phyloP scores from a whole-genome alignment of 2,797 vertebrate species.

The Danio aesculapii region DNA sequence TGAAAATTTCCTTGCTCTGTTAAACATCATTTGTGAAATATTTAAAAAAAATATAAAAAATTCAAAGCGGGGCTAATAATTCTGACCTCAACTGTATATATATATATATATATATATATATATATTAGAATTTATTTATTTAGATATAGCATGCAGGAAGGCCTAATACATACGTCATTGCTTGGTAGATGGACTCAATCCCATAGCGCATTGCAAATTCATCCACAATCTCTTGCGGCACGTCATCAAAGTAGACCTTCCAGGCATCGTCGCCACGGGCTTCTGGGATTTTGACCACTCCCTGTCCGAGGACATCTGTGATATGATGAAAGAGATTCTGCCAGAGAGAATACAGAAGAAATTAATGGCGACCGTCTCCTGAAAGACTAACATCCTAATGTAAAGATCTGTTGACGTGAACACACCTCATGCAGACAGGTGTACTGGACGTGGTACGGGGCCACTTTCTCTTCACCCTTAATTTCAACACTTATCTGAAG shows the following conservation, averaged over 20 bases:
- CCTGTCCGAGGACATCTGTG: slow-evolving; percentile 90
- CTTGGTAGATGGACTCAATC: slow-evolving; percentile 98
- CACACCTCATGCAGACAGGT: slow-evolving; percentile 96
- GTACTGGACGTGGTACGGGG: slow-evolving; percentile 96
- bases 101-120: too few species aligned
- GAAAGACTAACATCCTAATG: neutral
- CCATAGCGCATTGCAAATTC: slow-evolving; percentile 99
- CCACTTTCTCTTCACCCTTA: slow-evolving; percentile 98
- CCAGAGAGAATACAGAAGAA: slow-evolving; percentile 47
- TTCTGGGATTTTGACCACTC: slow-evolving; percentile 92
- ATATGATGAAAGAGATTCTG: slow-evolving; percentile 97
- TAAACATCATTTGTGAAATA: too few species aligned
- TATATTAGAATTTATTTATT: too few species aligned
- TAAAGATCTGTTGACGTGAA: neutral
- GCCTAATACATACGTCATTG: slow-evolving; percentile 92
- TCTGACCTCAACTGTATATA: too few species aligned
- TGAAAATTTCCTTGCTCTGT: too few species aligned
- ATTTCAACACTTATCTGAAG: slow-evolving; percentile 99
- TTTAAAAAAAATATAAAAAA: too few species aligned
- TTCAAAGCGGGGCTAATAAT: too few species aligned
- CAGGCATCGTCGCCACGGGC: slow-evolving; percentile 93
- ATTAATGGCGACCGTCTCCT: neutral
- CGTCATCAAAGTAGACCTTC: slow-evolving; percentile 98
- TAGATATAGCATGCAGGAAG: neutral
- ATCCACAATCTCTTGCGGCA: slow-evolving; percentile 95